Evolutionary conservation across 2,797 vertebrate genomes (phyloP).

Genomic region (Galago senegalensis): DNA sequence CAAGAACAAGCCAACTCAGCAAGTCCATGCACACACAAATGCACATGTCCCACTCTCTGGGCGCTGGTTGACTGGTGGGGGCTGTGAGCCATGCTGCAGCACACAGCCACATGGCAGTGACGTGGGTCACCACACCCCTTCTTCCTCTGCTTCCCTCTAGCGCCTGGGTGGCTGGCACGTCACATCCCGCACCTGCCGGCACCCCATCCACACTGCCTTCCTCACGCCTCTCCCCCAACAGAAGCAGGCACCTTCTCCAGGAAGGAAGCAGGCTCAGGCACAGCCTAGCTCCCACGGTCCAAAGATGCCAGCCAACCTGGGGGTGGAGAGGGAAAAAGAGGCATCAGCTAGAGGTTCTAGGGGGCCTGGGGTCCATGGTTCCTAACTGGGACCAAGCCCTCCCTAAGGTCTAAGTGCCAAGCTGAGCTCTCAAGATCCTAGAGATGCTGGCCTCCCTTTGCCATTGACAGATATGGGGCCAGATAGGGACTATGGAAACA

Average conservation of each 20-base stretch:
- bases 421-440: background rate
- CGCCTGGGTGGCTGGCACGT: slow-evolving; percentile 50
- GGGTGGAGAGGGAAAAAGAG: slow-evolving; percentile 46
- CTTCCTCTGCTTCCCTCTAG: slow-evolving; percentile 33
- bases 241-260: slow-evolving; percentile 64
- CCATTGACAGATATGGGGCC: background rate
- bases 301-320: slow-evolving; percentile 66
- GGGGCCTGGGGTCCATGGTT: background rate
- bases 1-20: background rate
- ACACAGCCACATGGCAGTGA: slow-evolving; percentile 43
- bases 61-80: background rate
- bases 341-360: background rate
- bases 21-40: background rate
- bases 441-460: background rate
- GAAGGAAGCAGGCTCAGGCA: slow-evolving; percentile 71
- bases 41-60: background rate
- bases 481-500: background rate
- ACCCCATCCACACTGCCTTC: slow-evolving; percentile 25
- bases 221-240: slow-evolving; percentile 59
- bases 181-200: slow-evolving; percentile 54
- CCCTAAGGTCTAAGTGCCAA: background rate
- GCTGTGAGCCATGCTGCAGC: background rate
- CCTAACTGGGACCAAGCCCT: background rate
- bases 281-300: slow-evolving; percentile 66
- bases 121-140: slow-evolving; percentile 66